Conservation (phyloP, 2,797 vertebrate genomes). For the Acrossocheilus wenchowensis region DNA sequence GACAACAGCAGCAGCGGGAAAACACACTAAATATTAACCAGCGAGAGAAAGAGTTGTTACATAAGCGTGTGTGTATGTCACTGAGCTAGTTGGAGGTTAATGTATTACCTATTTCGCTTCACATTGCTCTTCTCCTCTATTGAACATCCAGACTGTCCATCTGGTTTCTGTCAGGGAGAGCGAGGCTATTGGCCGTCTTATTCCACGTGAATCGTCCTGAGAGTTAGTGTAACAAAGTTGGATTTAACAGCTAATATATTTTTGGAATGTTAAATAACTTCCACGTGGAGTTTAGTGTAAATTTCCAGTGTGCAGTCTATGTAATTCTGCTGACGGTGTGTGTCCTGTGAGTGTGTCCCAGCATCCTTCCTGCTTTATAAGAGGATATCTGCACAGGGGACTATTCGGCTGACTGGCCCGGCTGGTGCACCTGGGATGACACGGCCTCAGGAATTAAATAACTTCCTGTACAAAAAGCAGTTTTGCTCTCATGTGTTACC, state of each 20-base stretch:
- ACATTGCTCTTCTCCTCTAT: slow-evolving; percentile 2
- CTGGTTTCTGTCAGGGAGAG: slow-evolving; percentile 23
- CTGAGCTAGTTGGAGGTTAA: slow-evolving; percentile 7
- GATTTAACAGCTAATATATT: slow-evolving; percentile 39
- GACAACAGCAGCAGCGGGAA: slow-evolving; percentile 13
- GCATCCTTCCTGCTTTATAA: slow-evolving; percentile 36
- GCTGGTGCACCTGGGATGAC: slow-evolving; percentile 11
- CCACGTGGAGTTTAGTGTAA: slow-evolving; percentile 16
- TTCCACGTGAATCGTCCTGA: not conserved
- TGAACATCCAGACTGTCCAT: slow-evolving; percentile 10
- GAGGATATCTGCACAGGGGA: slow-evolving; percentile 24
- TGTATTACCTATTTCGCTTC: slow-evolving; percentile 4
- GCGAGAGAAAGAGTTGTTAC: slow-evolving; percentile 26
- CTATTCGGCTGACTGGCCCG: slow-evolving; percentile 1
- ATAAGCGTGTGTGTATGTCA: slow-evolving; percentile 3
- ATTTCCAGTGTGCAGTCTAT: not conserved
- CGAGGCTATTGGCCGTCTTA: not conserved
- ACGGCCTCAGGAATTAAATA: not conserved
- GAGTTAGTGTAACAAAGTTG: not conserved
- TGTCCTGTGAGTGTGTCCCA: not conserved
- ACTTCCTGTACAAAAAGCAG: not conserved
- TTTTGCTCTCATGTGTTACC: not conserved
- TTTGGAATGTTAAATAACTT: slow-evolving; percentile 28
- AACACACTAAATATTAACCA: slow-evolving; percentile 58
- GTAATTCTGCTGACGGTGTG: slow-evolving; percentile 31